These are phyloP conservation scores for Spongilla lacustris DNA, from an alignment of 37 sponge, comb jelly and placozoan species.

Conservation along the genomic window DNA sequence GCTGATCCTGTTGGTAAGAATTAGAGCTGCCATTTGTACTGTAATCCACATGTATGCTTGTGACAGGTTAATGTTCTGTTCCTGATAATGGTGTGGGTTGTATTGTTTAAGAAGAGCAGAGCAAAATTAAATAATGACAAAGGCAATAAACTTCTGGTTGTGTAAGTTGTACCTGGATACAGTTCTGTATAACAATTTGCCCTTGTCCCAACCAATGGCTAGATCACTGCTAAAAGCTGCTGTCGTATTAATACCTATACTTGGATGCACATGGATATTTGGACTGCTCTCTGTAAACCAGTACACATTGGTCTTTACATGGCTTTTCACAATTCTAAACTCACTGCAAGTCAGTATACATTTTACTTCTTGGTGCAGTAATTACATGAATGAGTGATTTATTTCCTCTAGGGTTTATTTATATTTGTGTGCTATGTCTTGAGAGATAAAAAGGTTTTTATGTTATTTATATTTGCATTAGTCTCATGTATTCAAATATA, in stretches of 20 bases:
- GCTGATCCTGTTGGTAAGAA: slow-evolving; percentile 23
- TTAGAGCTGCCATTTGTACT: not conserved
- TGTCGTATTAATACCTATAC: not conserved
- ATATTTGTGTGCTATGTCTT: not conserved
- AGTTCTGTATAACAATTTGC: not conserved
- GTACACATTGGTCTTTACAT: slow-evolving; percentile 35
- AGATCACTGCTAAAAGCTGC: not conserved
- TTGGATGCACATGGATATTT: slow-evolving; percentile 17
- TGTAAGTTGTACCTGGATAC: too few relatives aligned
- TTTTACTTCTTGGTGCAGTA: too few relatives aligned
- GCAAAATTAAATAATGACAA: not conserved
- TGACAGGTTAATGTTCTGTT: not conserved
- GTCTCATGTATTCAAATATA: not conserved
- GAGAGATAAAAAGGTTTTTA: not conserved
- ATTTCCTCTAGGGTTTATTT: not conserved
- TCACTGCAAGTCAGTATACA: slow-evolving; percentile 29
- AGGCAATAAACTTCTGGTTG: not conserved
- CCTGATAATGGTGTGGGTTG: not conserved
- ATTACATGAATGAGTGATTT: not conserved
- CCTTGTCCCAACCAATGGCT: not conserved
- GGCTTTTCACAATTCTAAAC: slow-evolving; percentile 49
- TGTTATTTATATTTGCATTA: not conserved
- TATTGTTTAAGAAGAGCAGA: not conserved
- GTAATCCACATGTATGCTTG: not conserved
- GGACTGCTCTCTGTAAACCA: slow-evolving; percentile 50